Percentiles rank a stretch among this genome's conserved stretches.
phyloP scores from a whole-genome alignment of 2,888 invertebrate species.

The Drosophila kokeensis region DNA sequence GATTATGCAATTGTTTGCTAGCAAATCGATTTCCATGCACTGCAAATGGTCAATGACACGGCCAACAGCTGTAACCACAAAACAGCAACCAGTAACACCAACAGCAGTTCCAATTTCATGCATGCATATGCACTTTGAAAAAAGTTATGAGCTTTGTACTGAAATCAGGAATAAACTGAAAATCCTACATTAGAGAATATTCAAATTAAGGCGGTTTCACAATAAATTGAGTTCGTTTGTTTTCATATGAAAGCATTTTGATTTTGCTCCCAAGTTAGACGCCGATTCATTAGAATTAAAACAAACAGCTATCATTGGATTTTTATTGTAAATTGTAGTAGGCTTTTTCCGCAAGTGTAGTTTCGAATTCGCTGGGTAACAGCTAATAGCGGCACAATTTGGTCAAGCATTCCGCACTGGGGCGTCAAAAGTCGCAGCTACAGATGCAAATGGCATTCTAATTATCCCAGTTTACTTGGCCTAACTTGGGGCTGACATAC shows the following conservation, averaged over 20 bases:
- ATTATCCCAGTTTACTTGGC: conserved; percentile 57
- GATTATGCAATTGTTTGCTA: conserved; percentile 72
- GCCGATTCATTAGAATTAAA: not conserved
- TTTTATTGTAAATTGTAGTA: not conserved
- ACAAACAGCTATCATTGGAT: not conserved
- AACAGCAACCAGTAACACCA: conserved; percentile 7
- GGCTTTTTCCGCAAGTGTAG: not conserved
- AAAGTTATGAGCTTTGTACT: not conserved
- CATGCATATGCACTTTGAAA: not conserved
- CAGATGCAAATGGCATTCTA: conserved; percentile 58
- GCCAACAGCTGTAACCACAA: conserved; percentile 28
- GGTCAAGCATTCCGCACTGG: conserved; percentile 46
- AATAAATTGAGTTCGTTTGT: not conserved
- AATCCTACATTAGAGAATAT: not conserved
- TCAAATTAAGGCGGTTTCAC: not conserved
- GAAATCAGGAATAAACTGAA: not conserved
- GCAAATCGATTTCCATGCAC: conserved; percentile 75
- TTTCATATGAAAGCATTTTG: not conserved
- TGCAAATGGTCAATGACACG: conserved; percentile 69
- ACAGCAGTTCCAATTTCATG: conserved; percentile 24
- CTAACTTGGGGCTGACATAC: conserved; percentile 39
- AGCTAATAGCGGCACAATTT: conserved; percentile 48
- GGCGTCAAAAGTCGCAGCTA: conserved; percentile 69
- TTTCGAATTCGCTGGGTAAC: conserved; percentile 13
- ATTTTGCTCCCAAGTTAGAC: not conserved